Conservation (phyloP, 2,888 invertebrate genomes). For the Ornithoptera alexandrae region DNA sequence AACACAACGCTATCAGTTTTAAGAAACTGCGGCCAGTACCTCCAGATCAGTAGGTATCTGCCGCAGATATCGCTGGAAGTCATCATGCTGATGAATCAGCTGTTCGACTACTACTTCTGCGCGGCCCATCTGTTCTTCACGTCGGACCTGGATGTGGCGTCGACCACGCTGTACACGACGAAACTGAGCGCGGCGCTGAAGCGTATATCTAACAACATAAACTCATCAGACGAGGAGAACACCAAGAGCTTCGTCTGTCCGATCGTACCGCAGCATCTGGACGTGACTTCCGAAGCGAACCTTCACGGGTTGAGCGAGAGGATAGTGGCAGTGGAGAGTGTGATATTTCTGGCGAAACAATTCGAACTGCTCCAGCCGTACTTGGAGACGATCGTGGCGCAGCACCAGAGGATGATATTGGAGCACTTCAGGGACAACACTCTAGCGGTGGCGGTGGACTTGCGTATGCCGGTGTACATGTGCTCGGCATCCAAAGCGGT, state of each 20-base stretch:
- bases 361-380: constrained; percentile 91
- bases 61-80: constrained; percentile 95
- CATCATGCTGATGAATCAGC: constrained; percentile 92
- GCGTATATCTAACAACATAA: constrained; percentile 86
- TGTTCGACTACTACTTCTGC: constrained; percentile 96
- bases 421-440: constrained; percentile 88
- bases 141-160: constrained; percentile 82
- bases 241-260: constrained; percentile 49
- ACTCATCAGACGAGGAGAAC: constrained; percentile 49
- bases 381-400: constrained; percentile 89
- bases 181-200: constrained; percentile 88
- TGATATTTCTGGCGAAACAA: constrained; percentile 93
- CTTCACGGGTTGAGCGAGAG: constrained; percentile 92
- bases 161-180: constrained; percentile 81
- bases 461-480: constrained; percentile 92
- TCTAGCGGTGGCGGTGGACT: constrained; percentile 84
- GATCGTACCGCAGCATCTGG: constrained; percentile 55
- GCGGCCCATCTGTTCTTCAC: constrained; percentile 93
- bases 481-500: constrained; percentile 90
- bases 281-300: constrained; percentile 79
- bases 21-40: constrained; percentile 92
- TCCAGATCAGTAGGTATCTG: constrained; percentile 94
- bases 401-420: constrained; percentile 83
- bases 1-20: constrained; percentile 95
- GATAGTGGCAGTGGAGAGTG: constrained; percentile 95